A percentile compares a stretch with the other conserved stretches of the same genome.
Evolutionary conservation across 2,113 vertebrate genomes (phyloP).

Genomic region (Melanostigma gelatinosum): DNA sequence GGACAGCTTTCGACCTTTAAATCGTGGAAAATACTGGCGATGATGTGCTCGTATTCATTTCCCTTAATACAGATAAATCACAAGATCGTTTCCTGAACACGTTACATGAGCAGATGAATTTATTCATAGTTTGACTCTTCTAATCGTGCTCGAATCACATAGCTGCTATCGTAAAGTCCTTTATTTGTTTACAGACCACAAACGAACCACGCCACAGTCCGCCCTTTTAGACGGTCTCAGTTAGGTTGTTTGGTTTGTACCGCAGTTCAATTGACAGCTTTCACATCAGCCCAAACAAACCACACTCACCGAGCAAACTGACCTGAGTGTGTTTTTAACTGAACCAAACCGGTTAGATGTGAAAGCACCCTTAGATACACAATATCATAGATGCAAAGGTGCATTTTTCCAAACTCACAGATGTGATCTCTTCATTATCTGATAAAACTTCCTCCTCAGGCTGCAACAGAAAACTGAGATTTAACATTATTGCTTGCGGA

Average conservation of each 20-base stretch:
- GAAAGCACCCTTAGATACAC: not conserved
- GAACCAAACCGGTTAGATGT: not conserved
- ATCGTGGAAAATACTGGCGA: no score
- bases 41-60: no score
- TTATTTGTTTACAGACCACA: not conserved
- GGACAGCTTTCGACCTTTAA: no score
- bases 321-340: not conserved
- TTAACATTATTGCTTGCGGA: constrained; percentile 13
- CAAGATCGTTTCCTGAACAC: no score
- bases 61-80: no score
- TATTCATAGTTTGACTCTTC: no score
- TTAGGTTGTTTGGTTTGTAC: no score
- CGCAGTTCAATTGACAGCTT: not conserved
- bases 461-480: constrained; percentile 47
- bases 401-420: constrained; percentile 17
- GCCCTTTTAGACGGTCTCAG: no score
- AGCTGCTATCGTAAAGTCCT: no score
- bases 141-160: no score
- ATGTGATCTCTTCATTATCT: constrained; percentile 30
- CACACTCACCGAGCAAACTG: not conserved
- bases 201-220: not conserved
- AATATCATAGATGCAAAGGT: constrained; percentile 7
- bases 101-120: no score
- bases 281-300: not conserved
- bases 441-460: constrained; percentile 32